Base-by-base conservation (phyloP, 2,888 invertebrate genomes). In the Drosophila mercatorum region DNA sequence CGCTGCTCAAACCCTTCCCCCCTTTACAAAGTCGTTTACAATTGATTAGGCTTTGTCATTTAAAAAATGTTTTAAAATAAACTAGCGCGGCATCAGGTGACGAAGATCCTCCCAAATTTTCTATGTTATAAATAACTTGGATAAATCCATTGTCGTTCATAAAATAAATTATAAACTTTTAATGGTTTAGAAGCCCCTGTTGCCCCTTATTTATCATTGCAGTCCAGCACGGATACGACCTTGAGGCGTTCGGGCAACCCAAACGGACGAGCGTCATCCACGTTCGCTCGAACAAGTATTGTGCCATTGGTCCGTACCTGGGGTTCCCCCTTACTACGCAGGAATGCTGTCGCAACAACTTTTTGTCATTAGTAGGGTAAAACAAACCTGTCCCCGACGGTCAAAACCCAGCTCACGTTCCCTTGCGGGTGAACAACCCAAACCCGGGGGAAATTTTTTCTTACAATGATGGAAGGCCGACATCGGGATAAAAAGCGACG, bases 161-260 rank as follows among this genome's bases (percentile, higher is more conserved):
- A 43, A 43, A 43, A 17, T 43, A 10, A 43, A 43, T 43, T 43
- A 43, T 43, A 8, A n/a, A 43, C 43, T 43, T 43, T 43, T 43
- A 43, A 43, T 43, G 43, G 43, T 43, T 43, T 43, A 43, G 43
- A 43, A 43, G 43, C 43, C 43, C 43, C 17, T 17, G 17, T 43
- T 43, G 43, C 43, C 43, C 43, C 43, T 43, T 43, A 43, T 43
- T 43, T 43, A 43, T 43, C 43, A 43, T 43, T 43, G 43, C 43
- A 43, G 43, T 43, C 43, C 43, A 43, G 43, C 43, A 43, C 43
- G 43, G 43, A 43, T 43, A 43, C 43, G 43, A 43, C 43, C 43
- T 43, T 43, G 43, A 43, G 43, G 43, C 43, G 43, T 43, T 43
- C 43, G 17, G 43, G 43, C 43, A 43, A 43, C 17, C 17, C 43